Evolutionary conservation across 1,140 invertebrate species (phyloP), one percentile per base, ranked within the genome.

Genomic region (Penaeus japonicus): DNA sequence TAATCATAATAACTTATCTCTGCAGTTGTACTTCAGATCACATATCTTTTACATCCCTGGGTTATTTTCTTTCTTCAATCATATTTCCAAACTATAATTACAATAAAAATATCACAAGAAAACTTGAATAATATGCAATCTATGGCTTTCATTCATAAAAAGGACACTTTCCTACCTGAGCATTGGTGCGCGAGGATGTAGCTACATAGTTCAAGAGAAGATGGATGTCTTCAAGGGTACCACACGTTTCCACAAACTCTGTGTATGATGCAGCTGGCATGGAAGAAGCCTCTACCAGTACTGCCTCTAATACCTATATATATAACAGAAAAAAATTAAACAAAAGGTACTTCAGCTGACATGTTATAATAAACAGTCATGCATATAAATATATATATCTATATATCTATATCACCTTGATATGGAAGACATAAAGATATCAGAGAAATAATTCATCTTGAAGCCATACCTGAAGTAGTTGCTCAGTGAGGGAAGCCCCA

Each of bases 241-340:
- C 97, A 89, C 97, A 96, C 0, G 97, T 97, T 59, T 95, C 93
- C 0, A 96, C 97, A 91, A 98, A 97, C 89, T 95, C 94, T 73
- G 95, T 93, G 92, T 97, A 98, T 17, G 95, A 94, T 59, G 96
- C 95, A 2, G 96, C 92, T 0, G 96, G 95, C 92, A 97, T 95
- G 75, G 95, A 96, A 0, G 96, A 96, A 0, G 97, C 97, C 91
- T 90, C 90, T n/a, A 89, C 85, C 12, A 99, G 93, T 88, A 99
- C 96, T 0, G 96, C 96, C 93, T 99, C 98, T 96, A 99, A 97
- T 57, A 98, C 97, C 94, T 96, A 85, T 10, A 93, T 91, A 59
- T 88, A 30, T 89, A 75, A 84, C 75, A 81, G 81, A 20, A 39
- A 73, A 85, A 84, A 80, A 39, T 85, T 24, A 87, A 55, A 32